phyloP scores from a whole-genome alignment of 2,113 vertebrate species.

The Alethe diademata region DNA sequence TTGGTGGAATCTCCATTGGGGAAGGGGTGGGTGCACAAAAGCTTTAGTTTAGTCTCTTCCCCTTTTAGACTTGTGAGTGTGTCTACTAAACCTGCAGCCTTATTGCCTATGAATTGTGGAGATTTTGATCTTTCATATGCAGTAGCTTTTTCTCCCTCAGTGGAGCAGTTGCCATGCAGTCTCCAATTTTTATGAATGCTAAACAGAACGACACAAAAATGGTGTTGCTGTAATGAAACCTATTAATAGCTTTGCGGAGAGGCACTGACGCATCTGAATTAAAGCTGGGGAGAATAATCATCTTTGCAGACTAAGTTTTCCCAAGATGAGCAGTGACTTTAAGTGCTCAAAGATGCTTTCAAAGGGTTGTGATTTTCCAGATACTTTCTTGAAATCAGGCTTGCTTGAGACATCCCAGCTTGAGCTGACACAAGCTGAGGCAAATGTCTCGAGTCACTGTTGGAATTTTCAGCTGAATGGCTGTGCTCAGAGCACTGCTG shows the following conservation, averaged over 20 bases:
- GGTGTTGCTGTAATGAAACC: not conserved
- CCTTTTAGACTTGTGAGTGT: not conserved
- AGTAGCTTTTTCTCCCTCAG: not conserved
- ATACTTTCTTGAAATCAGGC: not conserved
- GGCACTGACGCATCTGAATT: slow-evolving; percentile 38
- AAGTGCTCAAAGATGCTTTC: not conserved
- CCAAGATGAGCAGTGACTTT: not conserved
- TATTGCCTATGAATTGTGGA: not conserved
- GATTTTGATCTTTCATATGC: not conserved
- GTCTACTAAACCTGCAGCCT: not conserved
- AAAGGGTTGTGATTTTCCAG: not conserved
- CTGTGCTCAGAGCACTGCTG: not conserved
- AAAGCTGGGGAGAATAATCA: not conserved
- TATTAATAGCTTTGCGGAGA: slow-evolving; percentile 49
- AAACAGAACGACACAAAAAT: slow-evolving; percentile 21
- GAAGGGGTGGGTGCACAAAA: not conserved
- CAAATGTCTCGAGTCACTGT: not conserved
- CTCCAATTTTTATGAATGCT: not conserved
- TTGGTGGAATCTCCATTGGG: not conserved
- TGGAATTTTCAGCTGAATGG: not conserved
- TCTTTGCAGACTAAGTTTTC: not conserved
- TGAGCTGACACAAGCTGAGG: not conserved
- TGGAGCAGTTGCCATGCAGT: not conserved
- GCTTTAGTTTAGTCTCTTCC: not conserved
- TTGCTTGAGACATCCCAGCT: not conserved